Base-by-base conservation (phyloP, 2,888 invertebrate genomes). In the Schrankia costaestrigalis region DNA sequence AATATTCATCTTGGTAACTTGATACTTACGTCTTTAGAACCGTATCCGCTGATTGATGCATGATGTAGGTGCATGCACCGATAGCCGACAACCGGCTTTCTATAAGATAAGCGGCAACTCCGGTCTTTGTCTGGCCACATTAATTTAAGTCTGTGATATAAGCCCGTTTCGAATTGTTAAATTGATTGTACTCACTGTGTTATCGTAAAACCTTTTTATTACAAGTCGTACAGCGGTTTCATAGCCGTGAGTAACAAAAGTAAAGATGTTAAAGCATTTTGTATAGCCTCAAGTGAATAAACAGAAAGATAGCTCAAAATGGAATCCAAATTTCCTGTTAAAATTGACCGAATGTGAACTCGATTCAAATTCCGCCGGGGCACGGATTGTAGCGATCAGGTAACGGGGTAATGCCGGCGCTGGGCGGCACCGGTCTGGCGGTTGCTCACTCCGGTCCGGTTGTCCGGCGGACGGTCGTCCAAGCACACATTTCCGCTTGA, bases 401-500 rank as follows among this genome's bases (percentile, higher is more conserved):
- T 51, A 46, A 32, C 28, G 33, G 29, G 32, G 33, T 13, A 30
- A 22, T 19, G 18, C 22, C 28, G 32, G 24, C 29, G 43, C 38
- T 38, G 44, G 39, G 38, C 30, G 34, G 31, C 43, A 44, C 41
- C 35, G 44, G 42, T 42, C 37, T 41, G 26, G 34, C 45, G 43
- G 34, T 31, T 44, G 37, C 40, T 33, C 43, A 57, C 56, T 55
- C 58, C 63, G 51, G 44, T 9, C 63, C 63, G 65, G 59, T 56
- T 51, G 66, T 42, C 59, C 62, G 64, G 63, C 61, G 62, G 53
- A 53, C 70, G 71, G 60, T 59, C 73, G 72, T 63, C 69, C 68
- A 64, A 81, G 78, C 76, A 76, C 79, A 81, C 65, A 77, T 82
- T 85, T 85, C 81, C 82, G 77, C 78, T 81, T 84, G 86, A 86